Percentiles rank a stretch among this genome's conserved stretches.
phyloP scores from a whole-genome alignment of 2,888 invertebrate species.

The Steromphala cineraria region DNA sequence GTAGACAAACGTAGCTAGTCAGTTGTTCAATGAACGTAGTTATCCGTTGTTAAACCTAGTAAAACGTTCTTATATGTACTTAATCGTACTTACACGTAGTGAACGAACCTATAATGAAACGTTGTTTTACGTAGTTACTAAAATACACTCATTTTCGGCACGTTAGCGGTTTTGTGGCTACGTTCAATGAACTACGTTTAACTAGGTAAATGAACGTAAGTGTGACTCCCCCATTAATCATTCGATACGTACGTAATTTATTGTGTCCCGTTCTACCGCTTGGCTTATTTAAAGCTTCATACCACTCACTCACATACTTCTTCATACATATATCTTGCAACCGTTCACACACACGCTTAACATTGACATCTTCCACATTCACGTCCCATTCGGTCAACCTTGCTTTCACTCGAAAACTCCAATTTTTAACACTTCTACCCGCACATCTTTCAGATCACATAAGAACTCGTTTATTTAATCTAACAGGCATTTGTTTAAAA shows the following conservation, averaged over 20 bases:
- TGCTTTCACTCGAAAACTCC: neutral
- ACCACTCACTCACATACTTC: neutral
- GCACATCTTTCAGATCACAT: neutral
- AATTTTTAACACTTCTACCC: neutral
- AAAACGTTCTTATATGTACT: no score
- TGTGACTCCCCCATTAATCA: no score
- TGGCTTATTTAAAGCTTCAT: neutral
- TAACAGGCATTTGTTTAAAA: neutral
- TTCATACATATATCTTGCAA: neutral
- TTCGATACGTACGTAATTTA: neutral
- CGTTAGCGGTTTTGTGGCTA: no score
- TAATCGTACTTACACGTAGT: no score
- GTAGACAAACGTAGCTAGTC: no score
- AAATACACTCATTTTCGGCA: no score
- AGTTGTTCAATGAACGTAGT: no score
- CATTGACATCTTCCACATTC: conserved; percentile 5
- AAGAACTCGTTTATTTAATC: neutral
- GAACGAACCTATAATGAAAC: no score
- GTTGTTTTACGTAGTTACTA: no score
- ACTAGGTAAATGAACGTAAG: no score
- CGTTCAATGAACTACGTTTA: no score
- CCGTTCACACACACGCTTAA: neutral
- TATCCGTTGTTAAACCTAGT: no score
- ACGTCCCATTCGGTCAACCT: neutral
- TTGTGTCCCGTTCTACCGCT: neutral